Percentiles rank a stretch among this genome's conserved stretches.
phyloP scores from a whole-genome alignment of 2,888 invertebrate genomes.

The Yponomeuta evonymella region DNA sequence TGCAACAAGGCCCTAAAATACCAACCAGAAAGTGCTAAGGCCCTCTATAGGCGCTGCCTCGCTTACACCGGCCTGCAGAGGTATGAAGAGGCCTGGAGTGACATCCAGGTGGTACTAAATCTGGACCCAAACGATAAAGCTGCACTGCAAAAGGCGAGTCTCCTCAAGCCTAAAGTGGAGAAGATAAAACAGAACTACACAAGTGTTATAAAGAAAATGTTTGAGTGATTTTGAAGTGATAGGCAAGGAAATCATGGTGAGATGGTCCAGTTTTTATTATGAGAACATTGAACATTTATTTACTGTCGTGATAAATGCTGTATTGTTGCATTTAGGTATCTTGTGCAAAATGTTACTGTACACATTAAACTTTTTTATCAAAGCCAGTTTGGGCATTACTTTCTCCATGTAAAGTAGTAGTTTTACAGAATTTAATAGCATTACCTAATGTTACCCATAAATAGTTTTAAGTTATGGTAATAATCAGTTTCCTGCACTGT shows the following conservation, averaged over 20 bases:
- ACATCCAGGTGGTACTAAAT: conserved; percentile 71
- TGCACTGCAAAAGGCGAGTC: conserved; percentile 74
- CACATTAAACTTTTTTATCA: background rate
- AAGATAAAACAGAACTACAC: conserved; percentile 77
- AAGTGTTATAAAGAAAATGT: conserved; percentile 76
- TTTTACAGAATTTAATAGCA: background rate
- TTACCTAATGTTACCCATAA: no score
- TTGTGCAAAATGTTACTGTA: background rate
- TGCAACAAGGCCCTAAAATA: conserved; percentile 86
- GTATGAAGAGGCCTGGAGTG: conserved; percentile 79
- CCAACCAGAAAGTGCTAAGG: conserved; percentile 89
- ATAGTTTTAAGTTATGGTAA: background rate
- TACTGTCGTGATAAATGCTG: background rate
- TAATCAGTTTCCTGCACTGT: background rate
- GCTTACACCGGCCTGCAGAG: conserved; percentile 80
- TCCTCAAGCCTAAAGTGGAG: conserved; percentile 74
- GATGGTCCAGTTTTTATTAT: background rate
- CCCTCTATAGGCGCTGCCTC: conserved; percentile 88
- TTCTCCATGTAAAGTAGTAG: background rate
- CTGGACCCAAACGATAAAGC: conserved; percentile 81
- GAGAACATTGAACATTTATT: background rate
- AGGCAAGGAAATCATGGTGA: background rate
- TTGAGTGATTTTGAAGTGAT: conserved; percentile 38
- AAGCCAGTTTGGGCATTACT: background rate
- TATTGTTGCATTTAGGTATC: background rate